Conservation (phyloP, 2,797 vertebrate species). For the Enteromius unitaeniatus region DNA sequence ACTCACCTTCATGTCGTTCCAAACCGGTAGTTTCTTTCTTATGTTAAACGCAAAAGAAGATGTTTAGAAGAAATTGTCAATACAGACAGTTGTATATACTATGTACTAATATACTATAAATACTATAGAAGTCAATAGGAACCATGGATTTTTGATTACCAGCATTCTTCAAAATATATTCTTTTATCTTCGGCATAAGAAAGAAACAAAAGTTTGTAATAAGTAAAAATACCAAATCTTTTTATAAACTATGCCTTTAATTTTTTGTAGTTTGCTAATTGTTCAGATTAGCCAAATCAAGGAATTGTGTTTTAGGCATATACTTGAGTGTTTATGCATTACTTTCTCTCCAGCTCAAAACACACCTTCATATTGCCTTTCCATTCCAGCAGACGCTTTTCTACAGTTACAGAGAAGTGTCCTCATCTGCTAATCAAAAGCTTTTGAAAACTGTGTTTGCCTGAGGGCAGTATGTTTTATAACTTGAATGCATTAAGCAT, state of each 20-base stretch:
- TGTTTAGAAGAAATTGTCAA: not conserved
- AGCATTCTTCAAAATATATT: not conserved
- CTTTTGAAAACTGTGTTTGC: slow-evolving; percentile 51
- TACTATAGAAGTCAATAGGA: not conserved
- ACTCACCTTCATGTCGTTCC: too few relatives aligned
- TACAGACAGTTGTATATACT: not conserved
- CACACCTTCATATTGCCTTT: slow-evolving; percentile 13
- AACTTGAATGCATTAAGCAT: slow-evolving; percentile 36
- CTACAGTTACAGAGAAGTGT: slow-evolving; percentile 25
- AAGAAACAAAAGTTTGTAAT: not conserved
- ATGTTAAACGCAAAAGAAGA: not conserved
- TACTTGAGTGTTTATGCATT: slow-evolving; percentile 34
- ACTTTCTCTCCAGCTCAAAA: slow-evolving; percentile 29
- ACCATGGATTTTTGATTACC: not conserved
- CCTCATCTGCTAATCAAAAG: slow-evolving; percentile 52
- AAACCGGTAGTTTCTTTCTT: not conserved
- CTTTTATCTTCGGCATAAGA: not conserved
- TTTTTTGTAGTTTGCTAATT: not conserved
- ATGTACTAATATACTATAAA: not conserved
- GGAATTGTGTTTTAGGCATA: slow-evolving; percentile 17
- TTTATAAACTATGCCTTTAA: not conserved
- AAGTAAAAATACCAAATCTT: not conserved
- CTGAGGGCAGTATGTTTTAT: slow-evolving; percentile 40
- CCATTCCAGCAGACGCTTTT: slow-evolving; percentile 27
- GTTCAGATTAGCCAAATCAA: not conserved